Evolutionary conservation across 2,797 vertebrate genomes (phyloP).

Genomic region (Cirrhinus molitorella): DNA sequence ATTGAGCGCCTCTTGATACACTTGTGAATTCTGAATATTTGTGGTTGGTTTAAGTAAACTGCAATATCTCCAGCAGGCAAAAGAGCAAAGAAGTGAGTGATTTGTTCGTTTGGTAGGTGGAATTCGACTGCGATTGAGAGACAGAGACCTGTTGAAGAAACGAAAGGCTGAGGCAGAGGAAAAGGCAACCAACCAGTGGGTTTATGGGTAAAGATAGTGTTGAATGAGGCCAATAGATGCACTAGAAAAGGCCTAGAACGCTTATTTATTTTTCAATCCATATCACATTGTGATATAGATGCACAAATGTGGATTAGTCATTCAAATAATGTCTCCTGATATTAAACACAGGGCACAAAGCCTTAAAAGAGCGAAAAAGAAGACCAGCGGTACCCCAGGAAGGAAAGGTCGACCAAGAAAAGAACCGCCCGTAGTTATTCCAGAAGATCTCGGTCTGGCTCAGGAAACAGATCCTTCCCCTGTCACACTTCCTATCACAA

Average conservation of each 20-base stretch:
- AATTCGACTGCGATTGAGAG: constrained; percentile 81
- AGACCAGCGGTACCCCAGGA: constrained; percentile 66
- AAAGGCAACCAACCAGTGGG: constrained; percentile 86
- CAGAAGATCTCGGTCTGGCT: constrained; percentile 30
- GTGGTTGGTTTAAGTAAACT: not conserved
- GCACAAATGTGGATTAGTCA: not conserved
- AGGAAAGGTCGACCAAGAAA: constrained; percentile 69
- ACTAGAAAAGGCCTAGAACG: not conserved
- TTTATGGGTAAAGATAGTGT: constrained; percentile 83
- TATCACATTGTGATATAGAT: not conserved
- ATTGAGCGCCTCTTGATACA: not conserved
- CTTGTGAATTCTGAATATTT: not conserved
- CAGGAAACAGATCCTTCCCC: constrained; percentile 46
- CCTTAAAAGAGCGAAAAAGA: constrained; percentile 70
- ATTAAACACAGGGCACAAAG: constrained; percentile 75
- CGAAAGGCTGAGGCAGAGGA: constrained; percentile 88
- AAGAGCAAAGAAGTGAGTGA: constrained; percentile 23
- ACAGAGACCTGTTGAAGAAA: constrained; percentile 89
- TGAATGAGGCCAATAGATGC: constrained; percentile 5
- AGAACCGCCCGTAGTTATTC: constrained; percentile 48
- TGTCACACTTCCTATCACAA: constrained; percentile 12
- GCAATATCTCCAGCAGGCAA: not conserved
- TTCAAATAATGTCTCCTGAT: constrained; percentile 15
- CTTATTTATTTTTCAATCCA: not conserved
- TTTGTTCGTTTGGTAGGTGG: constrained; percentile 74